Evolutionary conservation across 2,797 vertebrate species (phyloP).

Genomic region (Microchirus variegatus): DNA sequence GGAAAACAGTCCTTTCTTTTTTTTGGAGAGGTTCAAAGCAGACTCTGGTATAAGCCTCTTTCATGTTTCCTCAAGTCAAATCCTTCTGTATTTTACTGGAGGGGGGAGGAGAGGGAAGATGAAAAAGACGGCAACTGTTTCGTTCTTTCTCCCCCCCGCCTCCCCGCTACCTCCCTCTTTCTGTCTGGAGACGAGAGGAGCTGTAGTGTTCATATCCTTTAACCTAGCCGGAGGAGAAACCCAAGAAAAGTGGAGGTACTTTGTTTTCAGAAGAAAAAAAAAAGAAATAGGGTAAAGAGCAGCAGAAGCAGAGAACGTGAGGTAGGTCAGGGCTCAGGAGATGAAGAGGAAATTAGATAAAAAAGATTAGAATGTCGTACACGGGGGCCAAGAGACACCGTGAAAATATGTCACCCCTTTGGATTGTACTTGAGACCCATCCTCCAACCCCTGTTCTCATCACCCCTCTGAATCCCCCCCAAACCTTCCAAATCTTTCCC

Average conservation of each 20-base stretch:
- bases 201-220: conserved; percentile 71
- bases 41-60: conserved; percentile 85
- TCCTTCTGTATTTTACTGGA: conserved; percentile 84
- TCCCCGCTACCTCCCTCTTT: conserved; percentile 47
- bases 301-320: conserved; percentile 38
- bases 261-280: conserved; percentile 41
- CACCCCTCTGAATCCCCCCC: conserved; percentile 43
- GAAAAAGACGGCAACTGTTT: conserved; percentile 83
- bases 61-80: conserved; percentile 87
- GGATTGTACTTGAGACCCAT: conserved; percentile 78
- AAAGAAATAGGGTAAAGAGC: conserved; percentile 57
- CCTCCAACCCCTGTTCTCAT: conserved; percentile 69
- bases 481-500: conserved; percentile 81
- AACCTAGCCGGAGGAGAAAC: conserved; percentile 72
- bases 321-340: conserved; percentile 77
- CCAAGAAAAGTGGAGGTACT: conserved; percentile 71
- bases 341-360: conserved; percentile 78
- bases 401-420: conserved; percentile 77
- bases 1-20: conserved; percentile 65
- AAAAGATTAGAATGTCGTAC: conserved; percentile 75
- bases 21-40: conserved; percentile 83
- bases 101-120: conserved; percentile 76
- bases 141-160: conserved; percentile 40
- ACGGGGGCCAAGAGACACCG: conserved; percentile 71
- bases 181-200: conserved; percentile 69